Evolutionary conservation across 2,113 vertebrate species (phyloP), one percentile per base, ranked within the genome.

Genomic region (Pseudorasbora parva): DNA sequence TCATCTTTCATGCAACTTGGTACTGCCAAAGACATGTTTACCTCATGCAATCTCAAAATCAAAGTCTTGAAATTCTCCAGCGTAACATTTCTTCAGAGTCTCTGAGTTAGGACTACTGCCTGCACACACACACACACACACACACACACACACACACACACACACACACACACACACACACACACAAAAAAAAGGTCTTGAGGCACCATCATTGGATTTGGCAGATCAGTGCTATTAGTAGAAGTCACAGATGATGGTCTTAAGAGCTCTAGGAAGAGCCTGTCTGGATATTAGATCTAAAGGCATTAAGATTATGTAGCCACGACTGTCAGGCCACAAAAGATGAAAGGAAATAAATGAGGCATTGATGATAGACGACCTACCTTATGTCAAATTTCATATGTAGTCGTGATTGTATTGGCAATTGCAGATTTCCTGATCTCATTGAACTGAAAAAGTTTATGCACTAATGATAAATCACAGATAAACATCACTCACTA

Each of bases 191-290:
- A 73, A 33, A 12, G n/a, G 49, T 19, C 30, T 76, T 37, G 30
- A 59, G 56, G 75, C 51, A 72, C 41, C 64, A 30, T 54, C 7
- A 17, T 23, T 84, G 82, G 64, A 60, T 73, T 27, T 71, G 19
- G 23, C 56, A 84, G 76, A 79, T 78, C 19, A 10, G 23, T 84
- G 64, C 75, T 41, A 71, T 79, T 71, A 72, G 37, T 51, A 30
- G 33, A 21, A 62, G 23, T 47, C 72, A 83, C 82, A 75, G 71
- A 51, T 73, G 37, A 23, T 73, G 37, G 68, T 45, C 45, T 82
- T 72, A 82, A 82, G 57, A 64, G 30, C 72, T 76, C 19, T 15
- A 64, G 4, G 43, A 75, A 76, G 41, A 43, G 56, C 45, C 45
- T 5, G 23, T 47, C n/a, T 81, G 79, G 62, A 56, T 81, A 37